Conservation (phyloP, 2,888 invertebrate genomes). For the Drosophila mettleri region DNA sequence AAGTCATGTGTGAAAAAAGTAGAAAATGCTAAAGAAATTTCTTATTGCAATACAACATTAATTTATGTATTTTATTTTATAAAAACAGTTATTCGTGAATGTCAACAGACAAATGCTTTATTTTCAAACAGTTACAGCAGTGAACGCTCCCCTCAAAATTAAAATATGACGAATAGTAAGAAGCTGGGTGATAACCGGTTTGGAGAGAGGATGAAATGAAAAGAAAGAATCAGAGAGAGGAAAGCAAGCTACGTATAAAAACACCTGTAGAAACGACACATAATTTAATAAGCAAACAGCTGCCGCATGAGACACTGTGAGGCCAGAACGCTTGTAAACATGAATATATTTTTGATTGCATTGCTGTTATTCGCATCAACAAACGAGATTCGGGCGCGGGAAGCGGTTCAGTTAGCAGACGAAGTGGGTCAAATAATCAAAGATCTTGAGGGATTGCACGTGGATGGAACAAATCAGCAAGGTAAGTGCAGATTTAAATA, state of each 20-base stretch:
- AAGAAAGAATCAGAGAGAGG: slow-evolving; percentile 2
- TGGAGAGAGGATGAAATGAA: neutral
- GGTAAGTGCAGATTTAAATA: slow-evolving; percentile 40
- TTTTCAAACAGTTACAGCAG: neutral
- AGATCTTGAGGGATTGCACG: slow-evolving; percentile 48
- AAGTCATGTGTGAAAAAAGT: neutral
- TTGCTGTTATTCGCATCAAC: slow-evolving; percentile 28
- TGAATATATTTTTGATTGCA: slow-evolving; percentile 9
- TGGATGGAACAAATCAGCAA: slow-evolving; percentile 25
- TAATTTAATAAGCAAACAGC: slow-evolving; percentile 43
- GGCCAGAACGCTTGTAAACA: neutral
- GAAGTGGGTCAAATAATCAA: slow-evolving; percentile 69
- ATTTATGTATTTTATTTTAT: too few relatives aligned
- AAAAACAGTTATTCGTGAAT: neutral
- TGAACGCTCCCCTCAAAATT: neutral
- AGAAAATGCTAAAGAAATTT: neutral
- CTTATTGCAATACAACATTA: neutral
- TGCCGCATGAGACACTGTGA: slow-evolving; percentile 15
- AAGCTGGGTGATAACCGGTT: slow-evolving; percentile 1
- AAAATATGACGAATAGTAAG: neutral
- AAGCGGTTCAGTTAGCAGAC: slow-evolving; percentile 50
- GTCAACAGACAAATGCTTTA: neutral
- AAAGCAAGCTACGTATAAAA: slow-evolving; percentile 32
- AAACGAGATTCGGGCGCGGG: slow-evolving; percentile 54
- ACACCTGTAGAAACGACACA: slow-evolving; percentile 38